These are phyloP conservation scores for Danaus plexippus DNA, from an alignment of 1,140 invertebrate genomes.

Conservation along the genomic window DNA sequence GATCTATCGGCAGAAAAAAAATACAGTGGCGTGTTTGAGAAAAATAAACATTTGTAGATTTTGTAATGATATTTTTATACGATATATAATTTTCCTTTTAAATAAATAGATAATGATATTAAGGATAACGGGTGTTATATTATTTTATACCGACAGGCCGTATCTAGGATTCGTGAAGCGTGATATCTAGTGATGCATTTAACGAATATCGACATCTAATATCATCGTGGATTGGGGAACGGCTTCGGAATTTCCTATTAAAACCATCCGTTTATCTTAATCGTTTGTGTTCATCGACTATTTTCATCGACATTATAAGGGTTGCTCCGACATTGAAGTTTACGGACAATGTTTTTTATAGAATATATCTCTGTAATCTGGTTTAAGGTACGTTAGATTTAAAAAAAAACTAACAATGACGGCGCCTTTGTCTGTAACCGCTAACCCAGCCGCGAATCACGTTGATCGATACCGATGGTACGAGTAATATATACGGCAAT, in stretches of 20 bases:
- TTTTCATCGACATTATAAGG: too few relatives aligned
- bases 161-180: slow-evolving; percentile 1
- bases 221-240: slow-evolving; percentile 19
- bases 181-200: slow-evolving; percentile 25
- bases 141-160: not conserved
- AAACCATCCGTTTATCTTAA: slow-evolving; percentile 3
- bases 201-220: slow-evolving; percentile 33
- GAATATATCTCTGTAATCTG: not conserved
- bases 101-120: too few relatives aligned
- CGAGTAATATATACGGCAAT: slow-evolving; percentile 18
- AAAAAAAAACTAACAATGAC: slow-evolving; percentile 6
- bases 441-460: slow-evolving; percentile 1
- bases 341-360: not conserved
- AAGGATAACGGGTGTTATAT: not conserved
- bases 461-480: not conserved
- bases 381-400: slow-evolving; percentile 1
- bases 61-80: too few relatives aligned
- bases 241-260: slow-evolving; percentile 2
- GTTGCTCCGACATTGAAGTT: too few relatives aligned
- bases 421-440: too few relatives aligned
- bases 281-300: not conserved
- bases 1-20: too few relatives aligned
- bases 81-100: too few relatives aligned
- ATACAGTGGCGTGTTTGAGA: too few relatives aligned
- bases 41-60: too few relatives aligned